These are phyloP conservation scores for Quadroppia sp. DNA, from an alignment of 2,888 invertebrate genomes.

Conservation along the genomic window DNA sequence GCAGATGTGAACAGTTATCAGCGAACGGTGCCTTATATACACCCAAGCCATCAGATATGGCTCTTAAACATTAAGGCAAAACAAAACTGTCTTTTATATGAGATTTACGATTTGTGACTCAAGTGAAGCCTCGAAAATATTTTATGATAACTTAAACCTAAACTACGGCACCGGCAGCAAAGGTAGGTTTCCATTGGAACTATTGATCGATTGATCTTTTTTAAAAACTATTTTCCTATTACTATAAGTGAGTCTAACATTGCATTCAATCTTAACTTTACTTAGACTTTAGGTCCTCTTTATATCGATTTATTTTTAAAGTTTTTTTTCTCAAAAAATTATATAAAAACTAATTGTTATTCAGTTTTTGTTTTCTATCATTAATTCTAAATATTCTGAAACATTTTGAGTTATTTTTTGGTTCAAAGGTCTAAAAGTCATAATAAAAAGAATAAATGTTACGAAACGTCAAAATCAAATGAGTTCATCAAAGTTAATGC, in stretches of 20 bases:
- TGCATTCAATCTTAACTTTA: background rate
- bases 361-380: background rate
- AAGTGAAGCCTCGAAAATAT: too few relatives aligned
- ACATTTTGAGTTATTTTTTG: background rate
- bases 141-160: background rate
- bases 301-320: background rate
- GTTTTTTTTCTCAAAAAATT: background rate
- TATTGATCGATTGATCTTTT: conserved; percentile 13
- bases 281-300: conserved; percentile 3
- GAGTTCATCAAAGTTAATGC: background rate
- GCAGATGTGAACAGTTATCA: conserved; percentile 10
- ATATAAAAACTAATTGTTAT: background rate
- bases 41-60: conserved; percentile 10
- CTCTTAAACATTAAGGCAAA: background rate
- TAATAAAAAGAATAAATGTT: background rate
- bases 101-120: conserved; percentile 10
- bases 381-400: background rate
- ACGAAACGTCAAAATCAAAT: background rate
- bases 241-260: background rate
- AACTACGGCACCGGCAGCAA: background rate
- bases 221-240: background rate
- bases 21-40: background rate
- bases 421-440: background rate
- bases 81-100: background rate
- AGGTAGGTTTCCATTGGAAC: conserved; percentile 17